Conservation (phyloP, 2,888 invertebrate species). For the Pherbina coryleti region DNA sequence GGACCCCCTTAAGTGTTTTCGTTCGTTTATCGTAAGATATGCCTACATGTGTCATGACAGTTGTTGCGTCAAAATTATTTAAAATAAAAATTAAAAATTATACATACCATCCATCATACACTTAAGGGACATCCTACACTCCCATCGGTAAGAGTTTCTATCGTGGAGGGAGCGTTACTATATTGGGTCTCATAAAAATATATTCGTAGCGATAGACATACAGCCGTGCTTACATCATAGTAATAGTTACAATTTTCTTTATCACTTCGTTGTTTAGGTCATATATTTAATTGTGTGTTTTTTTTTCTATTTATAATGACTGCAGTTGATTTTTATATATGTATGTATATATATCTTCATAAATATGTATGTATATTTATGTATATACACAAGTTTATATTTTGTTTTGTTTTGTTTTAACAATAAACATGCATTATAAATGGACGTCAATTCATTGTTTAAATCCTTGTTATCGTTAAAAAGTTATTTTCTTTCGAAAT, state of each 20-base stretch:
- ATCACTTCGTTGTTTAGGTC: neutral
- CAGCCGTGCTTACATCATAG: neutral
- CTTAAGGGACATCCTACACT: no score
- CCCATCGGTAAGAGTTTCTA: no score
- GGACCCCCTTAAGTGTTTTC: no score
- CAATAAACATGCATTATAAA: conserved; percentile 18
- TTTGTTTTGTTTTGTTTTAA: neutral
- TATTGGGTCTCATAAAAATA: no score
- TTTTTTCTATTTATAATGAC: neutral
- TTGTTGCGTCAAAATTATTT: no score
- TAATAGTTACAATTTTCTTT: neutral
- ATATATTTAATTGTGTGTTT: neutral
- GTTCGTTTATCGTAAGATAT: no score
- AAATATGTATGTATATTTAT: neutral
- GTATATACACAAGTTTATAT: neutral
- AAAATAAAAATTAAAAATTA: no score
- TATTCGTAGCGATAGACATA: neutral
- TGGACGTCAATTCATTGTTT: conserved; percentile 2
- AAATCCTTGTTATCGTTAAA: neutral
- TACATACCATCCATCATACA: no score
- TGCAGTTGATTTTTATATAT: neutral
- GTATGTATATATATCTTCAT: neutral
- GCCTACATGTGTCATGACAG: no score
- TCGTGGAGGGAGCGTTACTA: no score
- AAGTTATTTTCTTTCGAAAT: neutral